Percentiles rank a stretch among this genome's conserved stretches.
These are phyloP conservation scores for Asarcornis scutulata DNA, from an alignment of 2,113 vertebrate genomes.

Conservation along the genomic window DNA sequence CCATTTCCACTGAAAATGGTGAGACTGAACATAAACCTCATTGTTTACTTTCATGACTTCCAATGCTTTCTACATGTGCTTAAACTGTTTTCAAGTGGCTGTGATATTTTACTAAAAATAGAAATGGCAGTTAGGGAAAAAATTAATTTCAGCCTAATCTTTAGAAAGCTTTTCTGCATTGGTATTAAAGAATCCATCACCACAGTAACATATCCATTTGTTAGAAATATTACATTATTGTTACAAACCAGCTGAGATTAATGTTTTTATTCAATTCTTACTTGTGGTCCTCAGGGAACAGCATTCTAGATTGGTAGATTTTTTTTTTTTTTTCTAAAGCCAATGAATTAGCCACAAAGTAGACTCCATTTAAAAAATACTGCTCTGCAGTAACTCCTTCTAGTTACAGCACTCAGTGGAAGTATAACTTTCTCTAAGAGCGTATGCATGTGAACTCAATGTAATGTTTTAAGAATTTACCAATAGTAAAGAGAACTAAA, in stretches of 20 bases:
- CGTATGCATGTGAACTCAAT: no score
- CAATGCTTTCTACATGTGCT: constrained; percentile 5
- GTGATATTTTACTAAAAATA: not conserved
- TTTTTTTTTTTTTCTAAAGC: not conserved
- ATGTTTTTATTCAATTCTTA: not conserved
- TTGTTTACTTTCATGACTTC: constrained; percentile 15
- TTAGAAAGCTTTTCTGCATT: not conserved
- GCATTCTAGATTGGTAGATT: not conserved
- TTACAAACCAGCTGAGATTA: not conserved
- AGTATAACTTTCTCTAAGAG: not conserved
- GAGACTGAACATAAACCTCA: not conserved
- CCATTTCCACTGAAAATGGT: not conserved
- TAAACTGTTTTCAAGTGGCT: not conserved
- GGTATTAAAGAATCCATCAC: not conserved
- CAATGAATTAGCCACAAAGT: not conserved
- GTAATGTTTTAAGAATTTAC: not conserved
- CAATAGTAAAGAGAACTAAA: not conserved
- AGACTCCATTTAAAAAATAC: not conserved
- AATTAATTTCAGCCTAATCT: not conserved
- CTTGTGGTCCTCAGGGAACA: not conserved
- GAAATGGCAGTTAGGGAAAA: not conserved
- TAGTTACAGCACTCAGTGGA: not conserved
- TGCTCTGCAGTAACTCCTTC: not conserved
- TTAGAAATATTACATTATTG: not conserved
- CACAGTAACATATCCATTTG: not conserved